phyloP scores from a whole-genome alignment of 2,797 vertebrate genomes.

The Mormyrops boulengeri region DNA sequence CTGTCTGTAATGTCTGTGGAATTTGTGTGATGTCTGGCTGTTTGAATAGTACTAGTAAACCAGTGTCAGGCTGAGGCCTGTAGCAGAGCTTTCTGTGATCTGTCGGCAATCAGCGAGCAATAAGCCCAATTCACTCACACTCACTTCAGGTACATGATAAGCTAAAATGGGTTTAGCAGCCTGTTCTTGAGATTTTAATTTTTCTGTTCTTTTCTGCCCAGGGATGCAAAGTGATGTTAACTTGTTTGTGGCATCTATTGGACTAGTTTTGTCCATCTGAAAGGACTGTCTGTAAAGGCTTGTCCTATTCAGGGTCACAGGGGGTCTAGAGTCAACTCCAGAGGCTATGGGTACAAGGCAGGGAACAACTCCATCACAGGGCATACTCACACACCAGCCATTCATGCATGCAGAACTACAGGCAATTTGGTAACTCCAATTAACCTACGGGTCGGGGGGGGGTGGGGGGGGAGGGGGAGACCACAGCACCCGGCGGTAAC shows the following conservation, averaged over 20 bases:
- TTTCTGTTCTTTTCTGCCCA: neutral
- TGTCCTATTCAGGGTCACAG: neutral
- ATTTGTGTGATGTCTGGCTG: neutral
- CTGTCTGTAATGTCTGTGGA: neutral
- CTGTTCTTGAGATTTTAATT: neutral
- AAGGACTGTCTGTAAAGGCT: neutral
- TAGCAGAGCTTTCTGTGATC: neutral
- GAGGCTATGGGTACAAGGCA: neutral
- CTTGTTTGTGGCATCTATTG: neutral
- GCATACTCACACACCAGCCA: neutral
- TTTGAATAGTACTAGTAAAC: neutral
- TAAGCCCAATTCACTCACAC: neutral
- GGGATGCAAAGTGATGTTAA: neutral
- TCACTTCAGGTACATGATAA: neutral
- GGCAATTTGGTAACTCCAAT: neutral
- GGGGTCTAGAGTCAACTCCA: neutral
- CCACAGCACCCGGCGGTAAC: neutral
- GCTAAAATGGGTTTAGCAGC: neutral
- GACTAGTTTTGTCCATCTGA: neutral
- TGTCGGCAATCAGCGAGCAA: neutral
- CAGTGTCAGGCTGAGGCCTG: neutral
- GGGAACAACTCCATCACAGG: neutral
- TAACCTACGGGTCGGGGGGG: neutral
- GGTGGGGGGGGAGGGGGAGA: neutral
- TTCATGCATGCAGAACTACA: neutral